Conservation (phyloP, 2,797 vertebrate genomes). For the Australoheros facetus region DNA sequence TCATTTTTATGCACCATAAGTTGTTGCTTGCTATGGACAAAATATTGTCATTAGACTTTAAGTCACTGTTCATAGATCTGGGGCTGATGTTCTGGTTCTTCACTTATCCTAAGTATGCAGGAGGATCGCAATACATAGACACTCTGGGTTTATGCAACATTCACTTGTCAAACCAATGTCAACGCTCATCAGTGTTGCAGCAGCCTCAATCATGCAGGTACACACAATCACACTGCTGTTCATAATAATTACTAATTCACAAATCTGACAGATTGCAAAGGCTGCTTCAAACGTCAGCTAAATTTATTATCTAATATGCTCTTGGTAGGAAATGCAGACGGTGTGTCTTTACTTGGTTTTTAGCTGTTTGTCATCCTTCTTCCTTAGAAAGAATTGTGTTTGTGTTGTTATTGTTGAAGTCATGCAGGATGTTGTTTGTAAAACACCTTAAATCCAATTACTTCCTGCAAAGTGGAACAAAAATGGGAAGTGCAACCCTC, state of each 20-base stretch:
- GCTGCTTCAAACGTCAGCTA: not conserved
- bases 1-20: no score
- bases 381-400: not conserved
- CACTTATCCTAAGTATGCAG: not conserved
- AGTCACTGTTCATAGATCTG: not conserved
- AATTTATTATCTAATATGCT: not conserved
- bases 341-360: not conserved
- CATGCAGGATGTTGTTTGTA: not conserved
- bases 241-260: not conserved
- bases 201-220: fast-evolving
- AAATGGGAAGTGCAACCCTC: not conserved
- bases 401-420: constrained; percentile 7
- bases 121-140: not conserved
- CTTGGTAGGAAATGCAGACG: not conserved
- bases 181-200: not conserved
- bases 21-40: no score
- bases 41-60: no score
- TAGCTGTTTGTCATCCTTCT: not conserved
- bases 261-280: not conserved
- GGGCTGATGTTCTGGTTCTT: not conserved
- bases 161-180: not conserved
- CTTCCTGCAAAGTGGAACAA: constrained; percentile 29
- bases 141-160: not conserved
- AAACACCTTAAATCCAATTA: constrained; percentile 47
- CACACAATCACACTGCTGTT: not conserved